Percentiles rank a stretch among this genome's conserved stretches.
Evolutionary conservation across 2,113 vertebrate genomes (phyloP).

Genomic region (Microcebus tavaratra): DNA sequence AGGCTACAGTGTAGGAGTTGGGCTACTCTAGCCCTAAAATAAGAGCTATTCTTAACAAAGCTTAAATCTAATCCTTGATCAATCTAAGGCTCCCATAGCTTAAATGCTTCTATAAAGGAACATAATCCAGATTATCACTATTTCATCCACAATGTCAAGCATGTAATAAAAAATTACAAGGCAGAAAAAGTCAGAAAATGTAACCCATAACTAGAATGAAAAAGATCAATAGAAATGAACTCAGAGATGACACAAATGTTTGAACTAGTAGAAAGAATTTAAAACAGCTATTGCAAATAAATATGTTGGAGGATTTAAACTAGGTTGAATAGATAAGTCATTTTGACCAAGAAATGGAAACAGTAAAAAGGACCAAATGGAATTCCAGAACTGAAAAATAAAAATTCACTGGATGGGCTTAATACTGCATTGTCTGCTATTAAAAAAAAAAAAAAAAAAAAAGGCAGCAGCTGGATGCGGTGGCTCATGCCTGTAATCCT

Average conservation of each 20-base stretch:
- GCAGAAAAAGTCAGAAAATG: neutral
- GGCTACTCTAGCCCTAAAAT: neutral
- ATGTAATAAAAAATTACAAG: neutral
- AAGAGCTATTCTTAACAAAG: neutral
- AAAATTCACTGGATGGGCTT: neutral
- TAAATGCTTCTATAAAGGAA: neutral
- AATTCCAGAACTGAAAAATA: constrained; percentile 14
- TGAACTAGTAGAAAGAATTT: neutral
- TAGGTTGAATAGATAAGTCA: neutral
- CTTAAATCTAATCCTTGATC: neutral
- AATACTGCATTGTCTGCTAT: neutral
- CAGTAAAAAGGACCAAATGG: neutral
- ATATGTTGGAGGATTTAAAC: neutral
- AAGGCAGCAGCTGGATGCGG: neutral
- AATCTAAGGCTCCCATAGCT: neutral
- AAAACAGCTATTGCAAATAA: constrained; percentile 24
- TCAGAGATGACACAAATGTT: neutral
- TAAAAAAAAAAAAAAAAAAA: neutral
- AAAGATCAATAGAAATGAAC: neutral
- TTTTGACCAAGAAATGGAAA: neutral
- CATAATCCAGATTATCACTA: neutral
- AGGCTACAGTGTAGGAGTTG: neutral
- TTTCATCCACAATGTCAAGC: neutral
- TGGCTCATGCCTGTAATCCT: no score
- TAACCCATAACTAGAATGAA: neutral